phyloP scores from a whole-genome alignment of 2,797 vertebrate genomes.

The Hippopotamyrus pictus region DNA sequence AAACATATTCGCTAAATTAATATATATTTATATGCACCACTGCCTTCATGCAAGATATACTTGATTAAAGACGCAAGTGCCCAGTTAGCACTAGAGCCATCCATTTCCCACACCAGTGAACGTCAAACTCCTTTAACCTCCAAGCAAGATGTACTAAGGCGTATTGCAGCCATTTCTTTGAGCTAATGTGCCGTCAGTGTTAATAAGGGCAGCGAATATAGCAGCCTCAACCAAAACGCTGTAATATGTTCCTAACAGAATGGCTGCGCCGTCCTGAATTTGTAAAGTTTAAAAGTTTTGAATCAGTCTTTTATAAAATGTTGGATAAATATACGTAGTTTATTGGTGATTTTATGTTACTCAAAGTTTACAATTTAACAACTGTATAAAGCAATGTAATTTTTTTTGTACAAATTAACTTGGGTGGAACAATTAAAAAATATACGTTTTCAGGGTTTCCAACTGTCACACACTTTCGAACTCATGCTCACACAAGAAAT shows the following conservation, averaged over 20 bases:
- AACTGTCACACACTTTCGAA: not conserved
- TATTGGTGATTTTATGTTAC: not conserved
- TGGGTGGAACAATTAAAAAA: not conserved
- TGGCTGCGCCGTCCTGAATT: not conserved
- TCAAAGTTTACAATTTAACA: not conserved
- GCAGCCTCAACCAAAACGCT: not conserved
- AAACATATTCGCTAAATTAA: not conserved
- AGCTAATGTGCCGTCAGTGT: not conserved
- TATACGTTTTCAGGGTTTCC: not conserved
- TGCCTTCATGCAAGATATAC: too few relatives aligned
- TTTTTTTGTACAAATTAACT: not conserved
- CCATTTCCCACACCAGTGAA: not conserved
- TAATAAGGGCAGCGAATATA: not conserved
- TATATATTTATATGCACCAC: not conserved
- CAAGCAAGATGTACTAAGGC: not conserved
- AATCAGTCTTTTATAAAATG: not conserved
- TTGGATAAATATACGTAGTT: not conserved
- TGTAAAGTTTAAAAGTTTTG: not conserved
- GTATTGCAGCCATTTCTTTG: not conserved
- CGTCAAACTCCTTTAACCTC: not conserved
- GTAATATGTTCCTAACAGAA: not conserved
- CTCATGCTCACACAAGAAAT: not conserved
- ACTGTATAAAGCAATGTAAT: not conserved
- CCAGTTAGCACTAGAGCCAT: not conserved
- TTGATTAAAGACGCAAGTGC: not conserved